Conservation (phyloP, 1,140 invertebrate genomes). For the Drosophila truncata region DNA sequence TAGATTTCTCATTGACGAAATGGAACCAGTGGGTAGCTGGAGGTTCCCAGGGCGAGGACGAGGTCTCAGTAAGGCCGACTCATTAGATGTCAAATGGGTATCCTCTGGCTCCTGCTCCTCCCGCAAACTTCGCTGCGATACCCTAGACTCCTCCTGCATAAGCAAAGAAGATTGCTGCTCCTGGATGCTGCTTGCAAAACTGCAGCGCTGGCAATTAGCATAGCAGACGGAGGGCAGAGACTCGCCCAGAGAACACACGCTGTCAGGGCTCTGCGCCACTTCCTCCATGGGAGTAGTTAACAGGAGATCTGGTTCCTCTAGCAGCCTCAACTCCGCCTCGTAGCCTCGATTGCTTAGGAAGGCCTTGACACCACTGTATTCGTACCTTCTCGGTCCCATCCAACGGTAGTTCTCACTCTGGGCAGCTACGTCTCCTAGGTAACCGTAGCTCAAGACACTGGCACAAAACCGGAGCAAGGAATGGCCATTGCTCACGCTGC, state of each 20-base stretch:
- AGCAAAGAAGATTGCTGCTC: conserved; percentile 85
- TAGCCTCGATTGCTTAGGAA: conserved; percentile 90
- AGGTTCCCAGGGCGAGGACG: conserved; percentile 55
- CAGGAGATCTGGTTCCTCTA: conserved; percentile 50
- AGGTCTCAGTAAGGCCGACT: conserved; percentile 46
- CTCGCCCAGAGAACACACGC: conserved; percentile 45
- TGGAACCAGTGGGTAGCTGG: conserved; percentile 26
- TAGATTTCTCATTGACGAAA: conserved; percentile 38
- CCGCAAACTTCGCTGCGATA: conserved; percentile 53
- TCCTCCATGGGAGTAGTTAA: conserved; percentile 37
- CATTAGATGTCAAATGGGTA: conserved; percentile 35
- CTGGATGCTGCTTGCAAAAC: conserved; percentile 59
- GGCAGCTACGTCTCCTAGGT: conserved; percentile 93
- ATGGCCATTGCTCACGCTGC: conserved; percentile 90
- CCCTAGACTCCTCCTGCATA: conserved; percentile 65
- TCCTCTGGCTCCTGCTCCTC: conserved; percentile 10
- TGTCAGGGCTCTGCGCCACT: conserved; percentile 57
- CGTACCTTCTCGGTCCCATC: conserved; percentile 95
- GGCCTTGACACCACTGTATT: conserved; percentile 92
- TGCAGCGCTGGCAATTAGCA: conserved; percentile 77
- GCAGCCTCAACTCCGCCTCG: conserved; percentile 87
- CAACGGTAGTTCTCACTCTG: conserved; percentile 94
- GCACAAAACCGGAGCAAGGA: conserved; percentile 90
- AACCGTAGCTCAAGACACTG: conserved; percentile 94
- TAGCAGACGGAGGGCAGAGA: conserved; percentile 65